phyloP scores from a whole-genome alignment of 2,888 invertebrate genomes.

The Acleris emargana region DNA sequence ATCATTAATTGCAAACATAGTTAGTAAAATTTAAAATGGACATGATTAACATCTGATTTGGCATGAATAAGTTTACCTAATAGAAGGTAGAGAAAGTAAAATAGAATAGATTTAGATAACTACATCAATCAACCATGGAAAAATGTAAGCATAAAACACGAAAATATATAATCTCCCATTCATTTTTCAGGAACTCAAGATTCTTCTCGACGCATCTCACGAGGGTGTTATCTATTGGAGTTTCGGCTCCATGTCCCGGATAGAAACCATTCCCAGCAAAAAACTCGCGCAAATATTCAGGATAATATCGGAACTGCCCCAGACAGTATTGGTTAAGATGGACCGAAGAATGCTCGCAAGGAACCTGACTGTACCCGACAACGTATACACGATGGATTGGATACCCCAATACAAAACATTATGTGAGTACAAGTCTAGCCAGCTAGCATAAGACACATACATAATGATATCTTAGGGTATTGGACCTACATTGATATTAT shows the following conservation, averaged over 20 bases:
- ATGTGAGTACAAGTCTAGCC: conserved; percentile 60
- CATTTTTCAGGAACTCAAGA: conserved; percentile 64
- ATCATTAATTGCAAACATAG: not conserved
- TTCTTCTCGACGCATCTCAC: conserved; percentile 67
- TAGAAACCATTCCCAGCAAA: conserved; percentile 78
- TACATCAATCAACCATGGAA: too few relatives aligned
- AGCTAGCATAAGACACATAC: too few relatives aligned
- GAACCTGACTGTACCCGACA: conserved; percentile 75
- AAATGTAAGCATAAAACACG: too few relatives aligned
- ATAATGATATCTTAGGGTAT: too few relatives aligned
- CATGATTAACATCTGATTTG: too few relatives aligned
- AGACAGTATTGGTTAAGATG: conserved; percentile 83
- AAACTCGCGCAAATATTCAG: conserved; percentile 74
- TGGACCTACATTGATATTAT: too few relatives aligned
- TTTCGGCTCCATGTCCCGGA: conserved; percentile 83
- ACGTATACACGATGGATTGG: conserved; percentile 79
- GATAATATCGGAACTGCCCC: conserved; percentile 78
- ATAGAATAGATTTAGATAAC: too few relatives aligned
- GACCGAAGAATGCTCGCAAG: conserved; percentile 70
- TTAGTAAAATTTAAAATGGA: not conserved
- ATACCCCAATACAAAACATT: conserved; percentile 82
- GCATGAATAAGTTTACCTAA: too few relatives aligned
- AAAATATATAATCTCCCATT: not conserved
- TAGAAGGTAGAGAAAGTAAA: too few relatives aligned
- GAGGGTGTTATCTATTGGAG: conserved; percentile 84